Conservation (phyloP, 2,797 vertebrate genomes). For the Microchirus variegatus region DNA sequence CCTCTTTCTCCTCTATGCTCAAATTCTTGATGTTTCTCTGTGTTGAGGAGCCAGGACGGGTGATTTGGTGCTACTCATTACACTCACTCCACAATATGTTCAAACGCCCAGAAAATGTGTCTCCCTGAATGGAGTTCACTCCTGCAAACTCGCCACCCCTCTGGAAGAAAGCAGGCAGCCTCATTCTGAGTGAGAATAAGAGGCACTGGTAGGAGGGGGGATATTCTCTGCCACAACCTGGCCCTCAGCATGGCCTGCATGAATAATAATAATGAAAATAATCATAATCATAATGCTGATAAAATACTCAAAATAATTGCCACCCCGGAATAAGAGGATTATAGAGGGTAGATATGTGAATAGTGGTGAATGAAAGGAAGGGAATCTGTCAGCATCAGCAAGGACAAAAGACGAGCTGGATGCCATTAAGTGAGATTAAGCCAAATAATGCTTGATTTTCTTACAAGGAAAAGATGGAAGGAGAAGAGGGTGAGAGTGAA, state of each 20-base stretch:
- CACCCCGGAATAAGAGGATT: constrained; percentile 88
- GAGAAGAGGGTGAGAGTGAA: constrained; percentile 69
- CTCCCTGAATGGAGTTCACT: constrained; percentile 88
- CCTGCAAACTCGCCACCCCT: constrained; percentile 62
- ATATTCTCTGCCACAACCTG: constrained; percentile 76
- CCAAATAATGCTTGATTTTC: constrained; percentile 96
- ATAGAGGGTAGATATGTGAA: constrained; percentile 88
- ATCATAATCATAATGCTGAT: constrained; percentile 93
- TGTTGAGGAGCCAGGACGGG: constrained; percentile 67
- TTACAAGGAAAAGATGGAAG: constrained; percentile 81
- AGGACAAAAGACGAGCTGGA: constrained; percentile 92
- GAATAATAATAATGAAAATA: constrained; percentile 86
- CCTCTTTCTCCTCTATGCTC: constrained; percentile 53
- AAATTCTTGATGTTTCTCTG: constrained; percentile 72
- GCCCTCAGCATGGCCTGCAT: constrained; percentile 78
- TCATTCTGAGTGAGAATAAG: constrained; percentile 68
- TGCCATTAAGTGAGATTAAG: constrained; percentile 99
- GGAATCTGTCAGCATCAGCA: constrained; percentile 94
- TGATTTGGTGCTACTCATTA: constrained; percentile 76
- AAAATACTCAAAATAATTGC: constrained; percentile 96
- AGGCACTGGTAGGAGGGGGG: constrained; percentile 61
- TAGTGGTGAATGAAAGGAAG: constrained; percentile 87
- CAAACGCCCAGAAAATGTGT: constrained; percentile 98
- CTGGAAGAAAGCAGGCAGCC: constrained; percentile 82
- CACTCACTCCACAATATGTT: constrained; percentile 89